Evolutionary conservation across 2,113 vertebrate genomes (phyloP).

Genomic region (Notarius lentiginosus): DNA sequence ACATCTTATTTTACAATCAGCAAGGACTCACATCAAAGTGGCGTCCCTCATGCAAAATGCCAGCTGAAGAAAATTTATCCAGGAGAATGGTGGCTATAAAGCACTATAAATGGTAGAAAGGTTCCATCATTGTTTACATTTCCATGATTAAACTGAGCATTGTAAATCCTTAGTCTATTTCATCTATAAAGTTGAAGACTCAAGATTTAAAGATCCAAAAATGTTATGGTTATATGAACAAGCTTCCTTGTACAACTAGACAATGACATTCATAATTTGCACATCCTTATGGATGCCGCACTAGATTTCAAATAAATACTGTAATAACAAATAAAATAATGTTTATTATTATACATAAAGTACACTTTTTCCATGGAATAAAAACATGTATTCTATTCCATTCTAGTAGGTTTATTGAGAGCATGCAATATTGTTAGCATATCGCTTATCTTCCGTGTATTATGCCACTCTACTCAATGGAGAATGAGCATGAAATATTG

Average conservation of each 20-base stretch:
- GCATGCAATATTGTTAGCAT: no score
- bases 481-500: no score
- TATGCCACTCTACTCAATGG: no score
- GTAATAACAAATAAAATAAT: background rate
- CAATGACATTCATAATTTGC: background rate
- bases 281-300: background rate
- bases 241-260: background rate
- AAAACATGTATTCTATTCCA: no score
- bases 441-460: no score
- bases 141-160: background rate
- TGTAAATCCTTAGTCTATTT: background rate
- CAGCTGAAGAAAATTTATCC: conserved; percentile 59
- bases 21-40: conserved; percentile 55
- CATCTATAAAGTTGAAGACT: conserved; percentile 22
- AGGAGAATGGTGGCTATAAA: conserved; percentile 6
- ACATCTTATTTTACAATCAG: conserved; percentile 59
- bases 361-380: no score
- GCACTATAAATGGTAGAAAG: background rate
- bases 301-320: background rate
- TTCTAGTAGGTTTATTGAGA: no score
- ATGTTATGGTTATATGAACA: background rate
- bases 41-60: conserved; percentile 42
- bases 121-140: no score
- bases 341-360: no score
- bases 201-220: background rate